Evolutionary conservation across 2,113 vertebrate species (phyloP).

Genomic region (Sturnus vulgaris): DNA sequence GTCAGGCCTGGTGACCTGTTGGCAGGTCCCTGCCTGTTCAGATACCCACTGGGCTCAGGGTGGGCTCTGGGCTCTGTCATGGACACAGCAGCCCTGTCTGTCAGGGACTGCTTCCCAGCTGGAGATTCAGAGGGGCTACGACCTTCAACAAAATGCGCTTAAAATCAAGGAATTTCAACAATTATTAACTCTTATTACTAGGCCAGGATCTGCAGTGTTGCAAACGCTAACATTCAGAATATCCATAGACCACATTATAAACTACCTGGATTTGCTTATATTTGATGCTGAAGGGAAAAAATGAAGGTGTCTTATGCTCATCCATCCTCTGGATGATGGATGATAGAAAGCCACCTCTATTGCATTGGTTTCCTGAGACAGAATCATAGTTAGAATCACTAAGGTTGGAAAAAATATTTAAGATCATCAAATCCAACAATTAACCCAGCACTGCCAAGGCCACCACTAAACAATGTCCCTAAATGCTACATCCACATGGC

Average conservation of each 20-base stretch:
- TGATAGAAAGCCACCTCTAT: background rate
- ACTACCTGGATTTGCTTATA: background rate
- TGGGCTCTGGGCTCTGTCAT: accelerated
- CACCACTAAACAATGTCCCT: background rate
- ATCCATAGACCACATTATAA: background rate
- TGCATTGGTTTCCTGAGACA: background rate
- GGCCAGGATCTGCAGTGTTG: background rate
- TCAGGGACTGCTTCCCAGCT: background rate
- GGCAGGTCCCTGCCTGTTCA: background rate
- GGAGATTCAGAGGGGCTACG: accelerated
- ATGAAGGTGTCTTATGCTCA: background rate
- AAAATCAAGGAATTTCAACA: background rate
- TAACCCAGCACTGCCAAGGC: background rate
- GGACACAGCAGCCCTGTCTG: background rate
- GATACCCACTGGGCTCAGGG: accelerated
- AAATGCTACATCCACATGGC: background rate
- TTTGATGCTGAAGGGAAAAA: background rate
- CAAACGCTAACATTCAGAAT: background rate
- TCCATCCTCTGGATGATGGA: too few species aligned
- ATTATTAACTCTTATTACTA: background rate
- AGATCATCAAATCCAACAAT: background rate
- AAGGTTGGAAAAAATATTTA: background rate
- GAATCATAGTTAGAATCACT: background rate
- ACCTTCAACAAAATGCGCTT: background rate
- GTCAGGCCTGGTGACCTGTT: background rate